Evolutionary conservation across 2,797 vertebrate genomes (phyloP), one percentile per base, ranked within the genome.

Genomic region (Chelonia mydas): DNA sequence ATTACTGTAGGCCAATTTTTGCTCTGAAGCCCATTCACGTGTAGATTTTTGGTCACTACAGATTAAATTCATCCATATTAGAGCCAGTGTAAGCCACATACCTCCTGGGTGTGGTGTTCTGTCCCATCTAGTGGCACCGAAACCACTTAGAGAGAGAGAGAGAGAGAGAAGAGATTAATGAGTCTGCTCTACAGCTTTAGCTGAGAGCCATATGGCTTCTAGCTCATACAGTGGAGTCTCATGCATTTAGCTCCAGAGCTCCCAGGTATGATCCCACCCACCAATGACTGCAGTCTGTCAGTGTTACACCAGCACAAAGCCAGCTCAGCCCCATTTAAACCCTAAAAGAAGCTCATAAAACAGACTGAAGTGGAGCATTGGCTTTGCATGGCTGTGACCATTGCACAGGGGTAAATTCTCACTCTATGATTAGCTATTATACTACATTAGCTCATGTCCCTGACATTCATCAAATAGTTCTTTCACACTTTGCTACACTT

Each of bases 401-500:
- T 84, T 91, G 51, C 83, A 94, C 90, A 90, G 33, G 6, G 1
- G 1, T 19, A 28, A 5, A 84, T 88, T 86, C 45, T 85, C 31
- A 23, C 78, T 68, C 49, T 79, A 86, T 49, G 77, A 95, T 51
- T 33, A 90, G 47, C 37, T 65, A 23, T 76, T 92, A 16, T 3
- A 37, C 9, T 41, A 31, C 78, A 84, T 91, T 82, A 95, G 47
- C 21, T 96, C 55, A 88, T 41, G 53, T 88, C 81, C 81, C 16
- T 51, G 81, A 3, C 45, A 33, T 87, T 94, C 79, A 94, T 90
- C 53, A 88, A 4, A 77, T 82, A 94, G 33, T 57, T 37, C 68
- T 89, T 92, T 94, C 88, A 90, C 79, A 49, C 15, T 51, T 65
- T 93, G 53, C 25, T 89, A 47, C 92, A 57, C 31, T 89, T 95